Evolutionary conservation across 1,140 invertebrate genomes (phyloP).

Genomic region (Leptonema lineaticorne): DNA sequence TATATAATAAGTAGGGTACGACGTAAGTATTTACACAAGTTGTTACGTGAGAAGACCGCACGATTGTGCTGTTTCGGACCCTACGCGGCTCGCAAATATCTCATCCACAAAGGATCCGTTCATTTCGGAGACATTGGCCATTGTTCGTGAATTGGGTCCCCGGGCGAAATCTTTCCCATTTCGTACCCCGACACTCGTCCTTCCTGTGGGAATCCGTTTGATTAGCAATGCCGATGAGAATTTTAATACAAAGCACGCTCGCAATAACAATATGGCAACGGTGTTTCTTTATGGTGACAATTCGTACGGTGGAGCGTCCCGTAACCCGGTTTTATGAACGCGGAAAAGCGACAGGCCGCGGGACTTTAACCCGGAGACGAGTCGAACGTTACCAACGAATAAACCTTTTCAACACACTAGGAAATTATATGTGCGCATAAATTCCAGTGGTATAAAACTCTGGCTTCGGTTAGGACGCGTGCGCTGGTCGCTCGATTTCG

Average conservation of each 20-base stretch:
- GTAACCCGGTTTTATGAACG: conserved; percentile 1
- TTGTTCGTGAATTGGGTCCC: conserved; percentile 20
- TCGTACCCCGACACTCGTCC: background rate
- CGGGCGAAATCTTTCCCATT: conserved; percentile 18
- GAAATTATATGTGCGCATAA: conserved; percentile 14
- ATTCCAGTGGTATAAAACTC: conserved; percentile 7
- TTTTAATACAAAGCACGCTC: conserved; percentile 29
- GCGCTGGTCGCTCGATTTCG: background rate
- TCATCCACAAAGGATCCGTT: conserved; percentile 28
- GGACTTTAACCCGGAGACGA: background rate
- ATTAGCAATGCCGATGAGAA: conserved; percentile 29
- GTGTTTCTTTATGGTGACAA: conserved; percentile 4
- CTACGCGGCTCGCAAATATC: conserved; percentile 21
- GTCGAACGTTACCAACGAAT: background rate
- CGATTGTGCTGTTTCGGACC: conserved; percentile 30
- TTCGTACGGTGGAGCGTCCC: background rate
- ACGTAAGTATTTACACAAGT: background rate
- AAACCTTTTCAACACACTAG: background rate
- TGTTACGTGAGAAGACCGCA: conserved; percentile 26
- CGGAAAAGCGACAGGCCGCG: background rate
- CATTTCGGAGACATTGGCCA: conserved; percentile 21
- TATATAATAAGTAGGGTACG: background rate
- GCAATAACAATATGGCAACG: conserved; percentile 14
- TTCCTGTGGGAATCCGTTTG: conserved; percentile 22
- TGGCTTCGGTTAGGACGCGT: background rate